Conservation (phyloP, 2,797 vertebrate genomes). For the Acanthornis magna region DNA sequence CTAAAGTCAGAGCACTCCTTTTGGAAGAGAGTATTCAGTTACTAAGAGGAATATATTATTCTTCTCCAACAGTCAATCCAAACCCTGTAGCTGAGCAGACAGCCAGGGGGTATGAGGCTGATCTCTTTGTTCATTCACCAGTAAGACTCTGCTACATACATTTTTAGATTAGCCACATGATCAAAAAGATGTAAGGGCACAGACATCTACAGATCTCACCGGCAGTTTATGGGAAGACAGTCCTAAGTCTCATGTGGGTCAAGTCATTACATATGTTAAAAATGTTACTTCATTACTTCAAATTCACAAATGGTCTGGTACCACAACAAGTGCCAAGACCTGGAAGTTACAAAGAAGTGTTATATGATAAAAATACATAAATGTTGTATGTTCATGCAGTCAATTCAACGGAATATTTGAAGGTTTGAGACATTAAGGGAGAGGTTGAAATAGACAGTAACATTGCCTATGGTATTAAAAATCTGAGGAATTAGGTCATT, state of each 20-base stretch:
- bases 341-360: background rate
- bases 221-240: background rate
- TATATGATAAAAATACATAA: background rate
- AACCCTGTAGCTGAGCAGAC: background rate
- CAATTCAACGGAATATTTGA: background rate
- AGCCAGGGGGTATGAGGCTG: background rate
- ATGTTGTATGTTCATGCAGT: background rate
- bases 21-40: background rate
- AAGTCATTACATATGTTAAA: background rate
- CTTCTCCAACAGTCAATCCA: background rate
- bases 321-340: background rate
- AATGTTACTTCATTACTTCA: background rate
- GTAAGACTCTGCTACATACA: background rate
- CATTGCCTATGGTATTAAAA: background rate
- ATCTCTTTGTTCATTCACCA: background rate
- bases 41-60: background rate
- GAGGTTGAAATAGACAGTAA: background rate
- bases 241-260: background rate
- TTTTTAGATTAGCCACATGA: background rate
- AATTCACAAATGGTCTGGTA: background rate
- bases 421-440: background rate
- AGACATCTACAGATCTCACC: background rate
- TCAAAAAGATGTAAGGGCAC: background rate
- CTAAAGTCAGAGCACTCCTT: background rate
- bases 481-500: background rate